Base-by-base conservation (phyloP, 1,140 invertebrate genomes). In the Hyles euphorbiae region DNA sequence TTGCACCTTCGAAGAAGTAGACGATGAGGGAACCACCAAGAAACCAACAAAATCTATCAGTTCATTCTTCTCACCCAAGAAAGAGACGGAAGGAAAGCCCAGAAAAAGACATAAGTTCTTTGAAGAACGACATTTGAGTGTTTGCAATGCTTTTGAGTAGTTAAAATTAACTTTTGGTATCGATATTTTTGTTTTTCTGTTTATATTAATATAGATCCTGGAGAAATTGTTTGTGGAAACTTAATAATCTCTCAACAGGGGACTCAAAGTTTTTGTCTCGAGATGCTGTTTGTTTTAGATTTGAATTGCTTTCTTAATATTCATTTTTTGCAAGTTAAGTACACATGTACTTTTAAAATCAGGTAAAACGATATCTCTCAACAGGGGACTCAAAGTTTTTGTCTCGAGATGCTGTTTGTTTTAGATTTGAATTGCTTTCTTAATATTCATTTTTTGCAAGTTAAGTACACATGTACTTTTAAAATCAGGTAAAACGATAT, bases 1-100 rank as follows among this genome's bases (percentile, higher is more conserved):
- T 8, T 90, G 91, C 51, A 88, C 89, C 45, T 93, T 98, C 54
- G 93, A 96, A 77, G 97, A 96, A 91, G 90, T 94, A 46, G 91
- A 94, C 32, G 90, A 92, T 2, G 72, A 84, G 6, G 62, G 61
- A 10, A 52, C 60, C 5, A 70, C 77, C 86, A 91, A 81, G 81
- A 90, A 75, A 60, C 3, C 82, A 54, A 5, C 70, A 62, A 91
- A 83, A 73, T 82, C 78, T 5, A 92, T 93, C 5, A 93, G 91
- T 34, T 90, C 91, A 49, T 93, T 93, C 70, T 93, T 93, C 61
- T 69, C 78, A 32, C 61, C 72, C 0, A 83, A 80, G 70, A 81
- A 83, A 46, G 78, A 78, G 34, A 76, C 87, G 22, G 83, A 82
- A 9, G 73, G 78, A 43, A 76, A 67, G 40, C 87, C 85, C 40